Evolutionary conservation across 2,113 vertebrate genomes (phyloP).

Genomic region (Catharus minimus): DNA sequence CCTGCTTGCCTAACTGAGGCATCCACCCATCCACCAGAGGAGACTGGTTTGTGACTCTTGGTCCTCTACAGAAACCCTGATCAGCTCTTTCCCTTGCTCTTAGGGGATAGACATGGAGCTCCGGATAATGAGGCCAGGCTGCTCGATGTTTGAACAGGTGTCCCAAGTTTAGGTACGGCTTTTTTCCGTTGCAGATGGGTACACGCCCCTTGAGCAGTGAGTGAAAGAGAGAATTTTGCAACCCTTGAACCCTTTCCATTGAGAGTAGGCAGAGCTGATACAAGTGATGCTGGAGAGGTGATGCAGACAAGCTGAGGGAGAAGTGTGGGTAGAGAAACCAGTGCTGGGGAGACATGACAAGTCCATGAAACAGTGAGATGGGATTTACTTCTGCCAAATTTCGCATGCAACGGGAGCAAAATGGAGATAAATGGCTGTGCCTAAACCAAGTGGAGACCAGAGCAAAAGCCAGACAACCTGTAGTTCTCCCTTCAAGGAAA

Average conservation of each 20-base stretch:
- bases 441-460: neutral
- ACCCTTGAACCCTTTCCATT: neutral
- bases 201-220: neutral
- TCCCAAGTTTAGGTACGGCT: accelerated
- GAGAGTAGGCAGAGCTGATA: neutral
- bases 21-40: accelerated
- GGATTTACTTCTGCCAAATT: neutral
- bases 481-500: neutral
- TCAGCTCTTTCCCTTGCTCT: neutral
- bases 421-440: neutral
- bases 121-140: accelerated
- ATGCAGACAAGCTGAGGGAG: neutral
- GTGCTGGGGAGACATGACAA: accelerated
- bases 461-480: neutral
- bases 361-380: neutral
- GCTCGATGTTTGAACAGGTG: neutral
- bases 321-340: neutral
- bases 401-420: neutral
- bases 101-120: neutral
- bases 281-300: neutral
- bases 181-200: neutral
- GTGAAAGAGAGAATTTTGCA: neutral
- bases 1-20: neutral
- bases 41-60: neutral
- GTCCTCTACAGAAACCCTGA: neutral